Evolutionary conservation across 92 coral and sea anemone species (phyloP).

Genomic region (Umimayanthus chanpuru): DNA sequence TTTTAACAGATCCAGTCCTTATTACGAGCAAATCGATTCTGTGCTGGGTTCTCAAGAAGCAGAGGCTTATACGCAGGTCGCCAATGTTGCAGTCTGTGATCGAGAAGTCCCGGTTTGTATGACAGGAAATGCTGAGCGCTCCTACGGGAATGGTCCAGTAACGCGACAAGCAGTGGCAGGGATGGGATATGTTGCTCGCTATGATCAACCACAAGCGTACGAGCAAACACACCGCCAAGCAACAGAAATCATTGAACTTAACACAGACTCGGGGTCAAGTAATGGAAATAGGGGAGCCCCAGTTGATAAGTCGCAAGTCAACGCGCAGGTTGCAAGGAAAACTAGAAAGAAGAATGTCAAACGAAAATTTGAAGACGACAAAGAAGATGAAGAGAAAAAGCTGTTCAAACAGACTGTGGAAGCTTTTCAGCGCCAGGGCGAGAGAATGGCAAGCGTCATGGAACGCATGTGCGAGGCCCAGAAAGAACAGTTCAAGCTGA

Average conservation of each 20-base stretch:
- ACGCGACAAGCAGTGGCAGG: background rate
- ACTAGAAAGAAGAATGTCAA: slow-evolving; percentile 33
- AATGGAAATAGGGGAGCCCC: background rate
- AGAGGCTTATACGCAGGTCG: background rate
- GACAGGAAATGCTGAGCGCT: background rate
- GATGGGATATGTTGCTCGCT: background rate
- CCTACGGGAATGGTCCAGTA: background rate
- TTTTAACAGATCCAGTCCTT: slow-evolving; percentile 27
- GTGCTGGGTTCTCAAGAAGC: slow-evolving; percentile 9
- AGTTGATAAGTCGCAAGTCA: background rate
- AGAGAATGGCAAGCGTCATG: slow-evolving; percentile 19
- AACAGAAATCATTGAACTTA: background rate
- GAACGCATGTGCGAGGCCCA: slow-evolving; percentile 30
- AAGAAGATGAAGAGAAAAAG: slow-evolving; percentile 20
- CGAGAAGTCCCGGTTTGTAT: background rate
- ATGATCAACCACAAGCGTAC: background rate
- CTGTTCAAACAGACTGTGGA: slow-evolving; percentile 24
- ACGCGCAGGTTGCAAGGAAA: slow-evolving; percentile 17
- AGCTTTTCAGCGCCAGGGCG: slow-evolving; percentile 25
- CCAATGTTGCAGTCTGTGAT: background rate
- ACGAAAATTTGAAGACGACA: slow-evolving; percentile 23
- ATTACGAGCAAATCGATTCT: slow-evolving; percentile 34
- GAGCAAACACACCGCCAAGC: background rate
- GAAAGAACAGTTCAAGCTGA: slow-evolving; percentile 18
- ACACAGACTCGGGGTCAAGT: background rate